These are phyloP conservation scores for Protonibea diacanthus DNA, from an alignment of 2,797 vertebrate genomes.

Conservation along the genomic window DNA sequence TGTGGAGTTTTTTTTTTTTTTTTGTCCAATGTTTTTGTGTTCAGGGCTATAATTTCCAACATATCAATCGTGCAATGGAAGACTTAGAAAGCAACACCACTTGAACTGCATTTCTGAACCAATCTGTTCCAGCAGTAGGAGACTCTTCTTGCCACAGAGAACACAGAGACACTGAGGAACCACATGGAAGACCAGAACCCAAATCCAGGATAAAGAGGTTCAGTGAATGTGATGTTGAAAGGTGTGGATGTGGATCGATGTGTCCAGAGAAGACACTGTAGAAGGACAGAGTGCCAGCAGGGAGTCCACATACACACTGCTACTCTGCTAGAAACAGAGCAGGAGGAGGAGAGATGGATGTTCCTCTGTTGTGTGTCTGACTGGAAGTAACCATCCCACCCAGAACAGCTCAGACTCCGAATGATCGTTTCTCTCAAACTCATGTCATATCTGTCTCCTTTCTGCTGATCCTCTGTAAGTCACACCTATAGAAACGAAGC, in stretches of 20 bases:
- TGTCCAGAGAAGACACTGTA: too few relatives aligned
- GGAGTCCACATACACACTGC: not conserved
- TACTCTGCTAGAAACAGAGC: not conserved
- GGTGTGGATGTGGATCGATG: not conserved
- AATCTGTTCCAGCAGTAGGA: too few relatives aligned
- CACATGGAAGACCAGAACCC: not conserved
- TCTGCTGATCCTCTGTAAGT: not conserved
- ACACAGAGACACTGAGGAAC: conserved; percentile 1
- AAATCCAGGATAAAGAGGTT: conserved; percentile 1
- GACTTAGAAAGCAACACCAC: too few relatives aligned
- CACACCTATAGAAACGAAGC: not conserved
- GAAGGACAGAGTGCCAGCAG: too few relatives aligned
- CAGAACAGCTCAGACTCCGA: not conserved
- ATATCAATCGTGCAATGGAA: too few relatives aligned
- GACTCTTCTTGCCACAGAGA: not conserved
- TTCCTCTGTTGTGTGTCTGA: not conserved
- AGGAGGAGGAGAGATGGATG: not conserved
- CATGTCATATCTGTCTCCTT: not conserved
- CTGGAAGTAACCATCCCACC: not conserved
- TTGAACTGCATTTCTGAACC: too few relatives aligned
- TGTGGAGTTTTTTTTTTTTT: too few relatives aligned
- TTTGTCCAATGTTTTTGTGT: too few relatives aligned
- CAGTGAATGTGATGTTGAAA: not conserved
- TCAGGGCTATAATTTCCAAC: too few relatives aligned
- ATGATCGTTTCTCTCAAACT: not conserved